phyloP scores from a whole-genome alignment of 2,888 invertebrate genomes.

The Ceriagrion tenellum region DNA sequence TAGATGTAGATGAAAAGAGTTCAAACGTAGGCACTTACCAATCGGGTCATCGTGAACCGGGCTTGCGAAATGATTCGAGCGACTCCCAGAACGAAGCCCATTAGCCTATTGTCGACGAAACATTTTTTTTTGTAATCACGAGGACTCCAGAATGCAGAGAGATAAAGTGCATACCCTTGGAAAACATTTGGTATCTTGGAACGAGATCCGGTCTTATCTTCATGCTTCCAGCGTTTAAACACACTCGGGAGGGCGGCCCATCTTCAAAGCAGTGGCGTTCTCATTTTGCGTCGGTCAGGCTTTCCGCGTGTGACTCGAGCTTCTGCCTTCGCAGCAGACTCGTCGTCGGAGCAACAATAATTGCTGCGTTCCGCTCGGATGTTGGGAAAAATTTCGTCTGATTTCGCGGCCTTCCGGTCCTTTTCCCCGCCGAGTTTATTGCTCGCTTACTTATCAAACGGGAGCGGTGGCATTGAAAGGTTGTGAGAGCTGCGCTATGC shows the following conservation, averaged over 20 bases:
- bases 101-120: too few relatives aligned
- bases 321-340: neutral
- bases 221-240: neutral
- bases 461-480: neutral
- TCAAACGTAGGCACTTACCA: too few relatives aligned
- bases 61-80: too few relatives aligned
- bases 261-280: neutral
- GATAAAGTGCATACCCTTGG: too few relatives aligned
- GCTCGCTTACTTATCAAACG: neutral
- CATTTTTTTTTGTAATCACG: too few relatives aligned
- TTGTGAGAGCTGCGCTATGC: neutral
- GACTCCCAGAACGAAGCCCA: too few relatives aligned
- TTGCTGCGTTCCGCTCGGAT: neutral
- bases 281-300: neutral
- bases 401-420: conserved; percentile 3
- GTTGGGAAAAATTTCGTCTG: conserved; percentile 9
- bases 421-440: neutral
- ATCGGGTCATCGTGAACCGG: too few relatives aligned
- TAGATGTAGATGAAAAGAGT: too few relatives aligned
- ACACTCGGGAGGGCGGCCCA: neutral
- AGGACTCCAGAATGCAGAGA: too few relatives aligned
- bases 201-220: neutral
- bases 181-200: neutral
- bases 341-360: neutral
- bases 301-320: neutral